Base-by-base conservation (phyloP, 2,797 vertebrate genomes). In the Anabas testudineus region DNA sequence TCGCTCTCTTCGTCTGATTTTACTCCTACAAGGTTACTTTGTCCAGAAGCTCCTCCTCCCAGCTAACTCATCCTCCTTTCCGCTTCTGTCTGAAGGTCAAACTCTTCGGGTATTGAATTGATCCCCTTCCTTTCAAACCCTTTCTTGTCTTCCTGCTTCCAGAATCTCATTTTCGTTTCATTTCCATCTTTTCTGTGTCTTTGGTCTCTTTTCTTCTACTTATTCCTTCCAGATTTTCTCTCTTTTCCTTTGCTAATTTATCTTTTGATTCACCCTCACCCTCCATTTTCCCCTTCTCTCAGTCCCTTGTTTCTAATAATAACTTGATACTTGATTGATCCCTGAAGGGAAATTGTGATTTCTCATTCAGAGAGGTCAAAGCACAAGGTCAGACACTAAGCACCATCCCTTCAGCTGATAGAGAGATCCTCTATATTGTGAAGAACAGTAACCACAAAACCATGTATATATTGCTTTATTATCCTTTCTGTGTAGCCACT, bases 1-100 rank as follows among this genome's bases (percentile, higher is more conserved):
- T 49, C 58, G 21, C 51, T 58, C 53, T 58, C 59, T 60, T 41
- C 61, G 21, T 73, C 70, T 71, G 45, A 52, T 70, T 5, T 56
- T 24, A 78, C 12, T 60, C 52, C 26, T 41, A 42, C 73, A 76
- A 74, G 71, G 59, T 82, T 43, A 74, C 21, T 64, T 71, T 16
- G 41, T 55, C 48, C 69, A 53, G 39, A 14, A 55, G 56, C 51
- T 63, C 37, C 21, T 19, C 19, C 48, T 57, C 30, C 16, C 19
- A 1, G 64, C 56, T 62, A 57, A 65, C 67, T 56, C 63, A 37
- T 67, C 47, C 46, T 56, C 26, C 2, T 55, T 51, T 51, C 36
- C 51, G 65, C 18, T 8, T 24, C 15, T 57, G 62, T 75, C 72
- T 85, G 68, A 83, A 79, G 70, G 71, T 83, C 66, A 86, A 55